phyloP scores from a whole-genome alignment of 2,888 invertebrate species.

The Ochropleura plecta region DNA sequence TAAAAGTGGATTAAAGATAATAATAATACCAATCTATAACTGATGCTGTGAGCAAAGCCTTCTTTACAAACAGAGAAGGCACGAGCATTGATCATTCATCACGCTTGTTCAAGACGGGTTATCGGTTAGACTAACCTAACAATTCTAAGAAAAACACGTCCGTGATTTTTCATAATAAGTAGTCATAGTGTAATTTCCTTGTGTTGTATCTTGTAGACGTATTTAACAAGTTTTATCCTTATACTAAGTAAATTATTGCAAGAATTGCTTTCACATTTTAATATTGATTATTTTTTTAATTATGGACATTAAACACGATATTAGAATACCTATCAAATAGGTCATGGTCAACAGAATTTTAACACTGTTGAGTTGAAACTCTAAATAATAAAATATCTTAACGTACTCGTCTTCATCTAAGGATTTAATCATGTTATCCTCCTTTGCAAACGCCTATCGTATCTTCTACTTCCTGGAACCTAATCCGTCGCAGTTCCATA shows the following conservation, averaged over 20 bases:
- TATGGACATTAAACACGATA: background rate
- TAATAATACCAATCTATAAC: too few species aligned
- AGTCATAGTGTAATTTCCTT: slow-evolving; percentile 5
- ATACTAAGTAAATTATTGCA: slow-evolving; percentile 10
- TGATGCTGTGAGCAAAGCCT: too few species aligned
- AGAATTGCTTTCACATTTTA: slow-evolving; percentile 8
- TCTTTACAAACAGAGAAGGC: too few species aligned
- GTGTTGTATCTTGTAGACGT: slow-evolving; percentile 11
- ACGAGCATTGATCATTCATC: too few species aligned
- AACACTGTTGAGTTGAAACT: background rate
- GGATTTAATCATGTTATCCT: background rate
- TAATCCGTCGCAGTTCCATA: background rate
- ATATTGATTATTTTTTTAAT: background rate
- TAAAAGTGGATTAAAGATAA: too few species aligned
- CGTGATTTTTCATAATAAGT: slow-evolving; percentile 8
- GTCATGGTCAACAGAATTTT: background rate
- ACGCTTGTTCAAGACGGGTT: too few species aligned
- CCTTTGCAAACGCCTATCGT: background rate
- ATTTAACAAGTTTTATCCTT: background rate
- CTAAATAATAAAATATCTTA: background rate
- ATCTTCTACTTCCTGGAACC: background rate
- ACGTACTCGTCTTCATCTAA: background rate
- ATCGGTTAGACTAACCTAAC: background rate
- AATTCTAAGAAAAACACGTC: slow-evolving; percentile 5
- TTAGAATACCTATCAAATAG: background rate